Evolutionary conservation across 2,113 vertebrate genomes (phyloP), one percentile per base, ranked within the genome.

Genomic region (Recurvirostra avosetta): DNA sequence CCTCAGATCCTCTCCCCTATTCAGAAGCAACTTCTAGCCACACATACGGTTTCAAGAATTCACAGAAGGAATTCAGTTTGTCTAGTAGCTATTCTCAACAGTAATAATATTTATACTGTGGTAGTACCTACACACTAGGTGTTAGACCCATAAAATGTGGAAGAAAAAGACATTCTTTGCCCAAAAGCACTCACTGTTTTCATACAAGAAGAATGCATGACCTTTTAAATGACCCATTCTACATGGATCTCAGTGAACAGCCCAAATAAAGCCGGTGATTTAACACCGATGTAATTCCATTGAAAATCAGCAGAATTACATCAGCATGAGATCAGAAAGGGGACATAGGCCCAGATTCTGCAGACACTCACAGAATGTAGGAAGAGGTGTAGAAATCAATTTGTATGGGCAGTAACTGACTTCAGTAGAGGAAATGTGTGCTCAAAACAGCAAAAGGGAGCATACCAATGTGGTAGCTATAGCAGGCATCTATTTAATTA

Each of bases 401-500:
- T 96, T 95, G 59, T 89, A 94, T 81, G 95, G 81, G 49, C 52
- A 72, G 73, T 81, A 85, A 75, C 59, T 72, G 62, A 56, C 55
- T 96, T 93, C 73, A 86, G 86, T 11, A 29, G 86, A 87, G 52
- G 67, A 95, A 94, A 91, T 59, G 11, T 93, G 73, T 95, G 66
- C 82, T 88, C 73, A 90, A 80, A 93, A 41, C 40, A 92, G 79
- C 9, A 11, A 87, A 94, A 93, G 49, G 45, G 63, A 92, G 70
- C 79, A 94, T 88, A 83, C 55, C 55, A 80, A 86, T 75, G 84
- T 91, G 53, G 68, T 90, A 96, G 91, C 83, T 97, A 84, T 92
- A 97, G 95, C 86, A 98, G 95, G 91, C 65, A 96, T 90, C 82
- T 94, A 59, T 97, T 97, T 97, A 88, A 96, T 96, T 93, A 84